Evolutionary conservation across 2,888 invertebrate species (phyloP), one percentile per base, ranked within the genome.

Genomic region (Nycteola revayana): DNA sequence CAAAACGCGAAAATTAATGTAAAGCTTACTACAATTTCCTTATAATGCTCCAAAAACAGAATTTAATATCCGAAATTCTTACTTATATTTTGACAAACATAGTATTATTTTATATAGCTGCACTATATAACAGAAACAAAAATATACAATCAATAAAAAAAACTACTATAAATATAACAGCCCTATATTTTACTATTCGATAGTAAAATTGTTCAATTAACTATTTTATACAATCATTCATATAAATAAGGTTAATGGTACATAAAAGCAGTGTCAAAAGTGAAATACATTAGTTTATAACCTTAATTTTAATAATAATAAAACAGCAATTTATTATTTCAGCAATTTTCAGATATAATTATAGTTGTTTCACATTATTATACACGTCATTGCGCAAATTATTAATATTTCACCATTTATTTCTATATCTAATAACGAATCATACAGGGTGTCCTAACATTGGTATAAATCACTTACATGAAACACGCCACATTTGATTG

Each of bases 131-230:
- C 24, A 39, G 48, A 81, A 84, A 80, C 82, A 79, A 78, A 85
- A 81, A 85, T 86, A 78, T 84, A 87, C 86, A 86, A 60, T 70
- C 57, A 70, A 62, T 70, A 71, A 64, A 65, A 73, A 66, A 39
- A 43, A 52, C 66, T 75, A 81, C 60, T 76, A 80, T 79, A 81
- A 82, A 85, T 80, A 84, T 82, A 86, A 87, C 87, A 87, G 87
- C 87, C 87, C 75, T 75, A 45, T 59, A 69, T 75, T 81, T 84
- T 73, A 87, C 87, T 87, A 88, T 86, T 84, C 75, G 60, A 88
- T 88, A 88, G 87, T 74, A 82, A 81, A 82, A 80, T 67, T 60
- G 51, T 62, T 68, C 53, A 73, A 65, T 72, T 71, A 72, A 53
- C 67, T 78, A 72, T 75, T 75, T 74, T 60, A 63, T 73, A 75